These are phyloP conservation scores for Lampris megalopsis DNA, from an alignment of 2,113 vertebrate genomes.

Conservation along the genomic window DNA sequence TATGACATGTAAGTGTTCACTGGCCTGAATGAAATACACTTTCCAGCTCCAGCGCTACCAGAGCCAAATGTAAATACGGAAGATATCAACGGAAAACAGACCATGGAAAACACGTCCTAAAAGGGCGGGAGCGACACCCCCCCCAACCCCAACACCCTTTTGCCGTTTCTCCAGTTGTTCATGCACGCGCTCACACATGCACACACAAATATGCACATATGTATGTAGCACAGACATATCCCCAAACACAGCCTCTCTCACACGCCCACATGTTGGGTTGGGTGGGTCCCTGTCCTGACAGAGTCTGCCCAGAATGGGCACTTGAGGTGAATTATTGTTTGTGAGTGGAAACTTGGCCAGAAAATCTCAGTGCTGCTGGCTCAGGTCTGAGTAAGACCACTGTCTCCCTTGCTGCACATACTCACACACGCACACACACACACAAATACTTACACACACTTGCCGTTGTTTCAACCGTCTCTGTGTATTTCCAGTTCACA, in stretches of 20 bases:
- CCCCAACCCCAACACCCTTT: constrained; percentile 37
- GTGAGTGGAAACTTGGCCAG: constrained; percentile 83
- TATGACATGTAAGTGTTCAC: constrained; percentile 74
- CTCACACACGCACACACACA: neutral
- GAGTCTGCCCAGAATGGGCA: constrained; percentile 68
- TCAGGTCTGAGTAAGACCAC: constrained; percentile 79
- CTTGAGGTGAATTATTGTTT: constrained; percentile 85
- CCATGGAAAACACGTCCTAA: constrained; percentile 64
- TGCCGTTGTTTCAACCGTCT: constrained; percentile 51
- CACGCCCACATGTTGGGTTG: constrained; percentile 49
- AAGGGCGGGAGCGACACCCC: constrained; percentile 29
- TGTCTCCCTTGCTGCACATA: constrained; percentile 59
- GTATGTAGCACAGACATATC: constrained; percentile 38
- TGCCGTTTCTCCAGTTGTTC: constrained; percentile 31
- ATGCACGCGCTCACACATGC: constrained; percentile 16
- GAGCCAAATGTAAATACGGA: constrained; percentile 75
- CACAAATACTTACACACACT: constrained; percentile 34
- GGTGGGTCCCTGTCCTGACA: constrained; percentile 65
- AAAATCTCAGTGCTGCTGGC: constrained; percentile 70
- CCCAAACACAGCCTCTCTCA: constrained; percentile 41
- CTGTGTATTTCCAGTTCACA: constrained; percentile 62
- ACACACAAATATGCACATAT: constrained; percentile 6
- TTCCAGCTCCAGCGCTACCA: constrained; percentile 44
- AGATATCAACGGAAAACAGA: constrained; percentile 75
- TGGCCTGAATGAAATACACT: constrained; percentile 74